Percentiles rank a stretch among this genome's conserved stretches.
These are phyloP conservation scores for Synodontis membranacea DNA, from an alignment of 2,113 vertebrate species.

Conservation along the genomic window DNA sequence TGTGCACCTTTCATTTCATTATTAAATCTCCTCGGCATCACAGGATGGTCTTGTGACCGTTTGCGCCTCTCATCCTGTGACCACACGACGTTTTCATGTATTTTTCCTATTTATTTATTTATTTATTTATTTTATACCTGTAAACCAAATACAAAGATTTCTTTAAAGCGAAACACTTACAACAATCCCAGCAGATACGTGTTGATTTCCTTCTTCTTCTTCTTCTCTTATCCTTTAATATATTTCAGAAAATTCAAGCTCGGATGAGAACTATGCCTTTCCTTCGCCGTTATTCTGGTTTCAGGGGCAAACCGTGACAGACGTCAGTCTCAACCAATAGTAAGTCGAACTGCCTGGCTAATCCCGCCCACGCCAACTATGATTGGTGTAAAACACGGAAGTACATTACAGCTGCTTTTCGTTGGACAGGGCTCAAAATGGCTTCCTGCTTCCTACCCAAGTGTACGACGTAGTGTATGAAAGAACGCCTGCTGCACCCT, in stretches of 20 bases:
- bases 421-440: background rate
- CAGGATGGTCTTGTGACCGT: slow-evolving; percentile 69
- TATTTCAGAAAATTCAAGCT: slow-evolving; percentile 45
- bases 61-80: slow-evolving; percentile 46
- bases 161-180: background rate
- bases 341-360: fast-evolving
- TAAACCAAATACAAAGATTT: background rate
- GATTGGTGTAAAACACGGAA: slow-evolving; percentile 63
- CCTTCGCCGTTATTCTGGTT: slow-evolving; percentile 65
- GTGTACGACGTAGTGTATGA: background rate
- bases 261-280: slow-evolving; percentile 45
- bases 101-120: background rate
- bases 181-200: background rate
- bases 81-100: background rate
- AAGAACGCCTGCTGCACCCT: background rate
- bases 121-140: background rate
- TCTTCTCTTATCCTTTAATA: background rate
- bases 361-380: slow-evolving; percentile 42
- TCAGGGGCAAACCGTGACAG: slow-evolving; percentile 31
- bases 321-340: slow-evolving; percentile 59
- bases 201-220: background rate
- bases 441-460: background rate
- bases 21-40: slow-evolving; percentile 53
- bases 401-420: background rate
- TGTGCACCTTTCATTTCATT: slow-evolving; percentile 6